These are phyloP conservation scores for Tromatobia lineatoria DNA, from an alignment of 2,888 invertebrate species.

Conservation along the genomic window DNA sequence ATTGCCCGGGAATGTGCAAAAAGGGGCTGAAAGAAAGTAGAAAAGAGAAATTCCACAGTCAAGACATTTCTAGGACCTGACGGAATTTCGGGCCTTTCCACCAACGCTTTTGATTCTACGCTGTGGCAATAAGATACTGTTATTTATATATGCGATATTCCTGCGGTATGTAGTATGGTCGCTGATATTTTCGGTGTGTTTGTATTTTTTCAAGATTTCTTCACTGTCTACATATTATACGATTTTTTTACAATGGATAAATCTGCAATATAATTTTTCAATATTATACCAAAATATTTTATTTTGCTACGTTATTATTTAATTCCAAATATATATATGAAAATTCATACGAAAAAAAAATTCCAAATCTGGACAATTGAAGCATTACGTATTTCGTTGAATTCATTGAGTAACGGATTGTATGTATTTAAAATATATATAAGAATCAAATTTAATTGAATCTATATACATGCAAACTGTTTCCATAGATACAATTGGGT, in stretches of 20 bases:
- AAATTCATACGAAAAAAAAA: no score
- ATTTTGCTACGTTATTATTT: no score
- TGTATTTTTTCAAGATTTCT: neutral
- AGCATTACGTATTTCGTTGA: no score
- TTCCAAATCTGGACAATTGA: no score
- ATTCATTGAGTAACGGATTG: no score
- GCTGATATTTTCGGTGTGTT: neutral
- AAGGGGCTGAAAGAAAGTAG: constrained; percentile 13
- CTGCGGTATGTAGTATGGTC: neutral
- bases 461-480: no score
- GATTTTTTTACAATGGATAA: neutral
- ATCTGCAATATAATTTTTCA: neutral
- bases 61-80: constrained; percentile 33
- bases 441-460: no score
- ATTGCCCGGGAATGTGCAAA: constrained; percentile 15
- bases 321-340: no score
- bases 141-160: neutral
- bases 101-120: neutral
- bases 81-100: constrained; percentile 23
- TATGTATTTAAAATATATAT: no score
- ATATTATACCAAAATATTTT: neutral
- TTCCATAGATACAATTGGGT: no score
- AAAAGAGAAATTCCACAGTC: constrained; percentile 34
- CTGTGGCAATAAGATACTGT: neutral
- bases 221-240: neutral